Conservation (phyloP, 2,888 invertebrate genomes). For the Nemapogon koenigi region DNA sequence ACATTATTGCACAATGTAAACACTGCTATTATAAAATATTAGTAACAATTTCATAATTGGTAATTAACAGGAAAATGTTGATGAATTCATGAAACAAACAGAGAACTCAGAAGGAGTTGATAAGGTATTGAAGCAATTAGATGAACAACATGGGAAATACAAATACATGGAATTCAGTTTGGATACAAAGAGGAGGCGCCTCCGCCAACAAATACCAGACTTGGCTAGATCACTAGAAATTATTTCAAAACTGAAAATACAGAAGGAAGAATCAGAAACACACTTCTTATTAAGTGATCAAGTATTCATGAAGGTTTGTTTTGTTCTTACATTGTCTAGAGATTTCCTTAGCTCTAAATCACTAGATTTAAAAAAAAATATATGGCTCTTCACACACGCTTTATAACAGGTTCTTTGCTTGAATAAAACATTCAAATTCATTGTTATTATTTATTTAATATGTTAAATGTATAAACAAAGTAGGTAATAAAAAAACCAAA, state of each 20-base stretch:
- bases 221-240: constrained; percentile 89
- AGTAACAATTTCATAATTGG: too few species aligned
- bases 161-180: constrained; percentile 97
- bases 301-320: constrained; percentile 71
- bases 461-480: too few species aligned
- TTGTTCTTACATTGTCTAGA: too few species aligned
- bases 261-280: constrained; percentile 82
- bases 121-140: constrained; percentile 82
- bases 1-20: too few species aligned
- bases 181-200: constrained; percentile 81
- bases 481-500: too few species aligned
- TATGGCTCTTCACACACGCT: too few species aligned
- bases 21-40: too few species aligned
- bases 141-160: constrained; percentile 95
- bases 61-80: constrained; percentile 86
- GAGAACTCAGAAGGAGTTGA: constrained; percentile 87
- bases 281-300: constrained; percentile 94
- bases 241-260: constrained; percentile 85
- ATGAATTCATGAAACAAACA: constrained; percentile 84
- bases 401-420: too few species aligned
- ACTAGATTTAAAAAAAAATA: too few species aligned
- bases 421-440: too few species aligned
- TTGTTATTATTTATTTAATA: too few species aligned
- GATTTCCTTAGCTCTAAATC: too few species aligned
- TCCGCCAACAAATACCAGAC: constrained; percentile 94